Percentiles rank a stretch among this genome's conserved stretches.
Evolutionary conservation across 2,888 invertebrate genomes (phyloP).

Genomic region (Tetramorium bicarinatum): DNA sequence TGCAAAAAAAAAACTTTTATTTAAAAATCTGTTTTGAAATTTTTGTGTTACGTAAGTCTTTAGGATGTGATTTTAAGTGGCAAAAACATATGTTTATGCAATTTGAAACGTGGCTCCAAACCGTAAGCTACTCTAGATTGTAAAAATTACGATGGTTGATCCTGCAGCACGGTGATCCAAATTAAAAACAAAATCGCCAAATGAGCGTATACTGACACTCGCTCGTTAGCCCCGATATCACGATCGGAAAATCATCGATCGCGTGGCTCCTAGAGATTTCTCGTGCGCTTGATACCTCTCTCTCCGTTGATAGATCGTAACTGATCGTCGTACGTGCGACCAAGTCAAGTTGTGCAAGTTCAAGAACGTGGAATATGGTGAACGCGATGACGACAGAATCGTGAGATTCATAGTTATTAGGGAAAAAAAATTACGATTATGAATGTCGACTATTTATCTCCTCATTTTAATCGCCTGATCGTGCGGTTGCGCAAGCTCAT

Average conservation of each 20-base stretch:
- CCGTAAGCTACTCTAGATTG: no score
- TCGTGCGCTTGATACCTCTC: slow-evolving; percentile 13
- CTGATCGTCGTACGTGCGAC: slow-evolving; percentile 38
- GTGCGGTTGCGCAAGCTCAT: not conserved
- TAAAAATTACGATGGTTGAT: not conserved
- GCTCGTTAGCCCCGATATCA: not conserved
- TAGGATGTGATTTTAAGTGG: not conserved
- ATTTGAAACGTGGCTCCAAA: not conserved
- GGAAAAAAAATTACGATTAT: not conserved
- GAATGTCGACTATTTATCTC: not conserved
- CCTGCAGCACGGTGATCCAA: not conserved
- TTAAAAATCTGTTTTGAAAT: not conserved
- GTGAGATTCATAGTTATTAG: not conserved
- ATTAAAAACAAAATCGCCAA: not conserved
- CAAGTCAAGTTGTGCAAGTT: slow-evolving; percentile 42
- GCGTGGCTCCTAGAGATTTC: not conserved
- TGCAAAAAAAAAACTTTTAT: not conserved
- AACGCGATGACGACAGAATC: slow-evolving; percentile 31
- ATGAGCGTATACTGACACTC: not conserved
- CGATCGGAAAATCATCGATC: not conserved
- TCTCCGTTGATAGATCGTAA: slow-evolving; percentile 47
- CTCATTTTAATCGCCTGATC: not conserved
- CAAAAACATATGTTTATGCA: not conserved
- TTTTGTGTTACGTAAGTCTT: not conserved
- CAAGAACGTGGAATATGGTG: slow-evolving; percentile 26